Evolutionary conservation across 2,797 vertebrate genomes (phyloP).

Genomic region (Coregonus suidteri): DNA sequence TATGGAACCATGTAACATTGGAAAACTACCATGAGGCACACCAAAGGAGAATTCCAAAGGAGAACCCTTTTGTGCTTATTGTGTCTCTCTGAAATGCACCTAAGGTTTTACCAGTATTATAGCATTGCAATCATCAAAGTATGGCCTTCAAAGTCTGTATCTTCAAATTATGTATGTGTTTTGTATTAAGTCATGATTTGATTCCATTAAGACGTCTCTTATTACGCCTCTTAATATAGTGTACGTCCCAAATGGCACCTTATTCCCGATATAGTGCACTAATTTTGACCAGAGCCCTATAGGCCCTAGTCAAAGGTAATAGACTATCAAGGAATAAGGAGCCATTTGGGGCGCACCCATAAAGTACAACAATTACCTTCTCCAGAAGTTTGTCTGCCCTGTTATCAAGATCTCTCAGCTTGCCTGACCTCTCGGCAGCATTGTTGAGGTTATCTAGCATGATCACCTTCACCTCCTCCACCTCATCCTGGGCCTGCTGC

Average conservation of each 20-base stretch:
- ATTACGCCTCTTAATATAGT: too few relatives aligned
- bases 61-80: neutral
- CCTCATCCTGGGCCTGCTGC: constrained; percentile 69
- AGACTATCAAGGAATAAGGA: neutral
- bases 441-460: constrained; percentile 79
- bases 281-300: neutral
- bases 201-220: neutral
- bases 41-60: neutral
- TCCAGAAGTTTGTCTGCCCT: constrained; percentile 66
- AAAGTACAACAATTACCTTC: constrained; percentile 54
- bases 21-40: constrained; percentile 3
- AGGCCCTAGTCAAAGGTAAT: too few relatives aligned
- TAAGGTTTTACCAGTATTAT: neutral
- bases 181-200: neutral
- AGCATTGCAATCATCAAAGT: neutral
- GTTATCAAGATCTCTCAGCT: constrained; percentile 74
- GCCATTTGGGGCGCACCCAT: neutral
- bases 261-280: neutral
- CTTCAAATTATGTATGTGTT: neutral
- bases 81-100: neutral
- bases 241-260: neutral
- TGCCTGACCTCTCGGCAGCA: constrained; percentile 65
- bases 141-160: neutral
- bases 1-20: constrained; percentile 19
- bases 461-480: constrained; percentile 75